A percentile compares a stretch with the other conserved stretches of the same genome.
Evolutionary conservation across 2,797 vertebrate genomes (phyloP).

Genomic region (Alcedo quadribrachys): DNA sequence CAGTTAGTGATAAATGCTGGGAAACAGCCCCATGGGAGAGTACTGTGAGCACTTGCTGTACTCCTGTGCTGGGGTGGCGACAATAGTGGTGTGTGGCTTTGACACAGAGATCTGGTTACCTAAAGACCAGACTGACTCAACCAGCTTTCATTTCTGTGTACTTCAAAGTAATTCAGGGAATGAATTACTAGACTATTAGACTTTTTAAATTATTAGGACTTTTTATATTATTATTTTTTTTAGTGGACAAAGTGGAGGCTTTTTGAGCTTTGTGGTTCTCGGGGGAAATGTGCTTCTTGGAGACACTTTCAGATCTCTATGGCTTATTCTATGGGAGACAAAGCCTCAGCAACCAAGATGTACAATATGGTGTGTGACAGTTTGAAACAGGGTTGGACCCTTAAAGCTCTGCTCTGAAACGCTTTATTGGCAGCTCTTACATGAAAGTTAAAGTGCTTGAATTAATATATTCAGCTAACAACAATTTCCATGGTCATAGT

Average conservation of each 20-base stretch:
- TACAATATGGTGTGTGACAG: neutral
- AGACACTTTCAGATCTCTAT: neutral
- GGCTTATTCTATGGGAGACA: neutral
- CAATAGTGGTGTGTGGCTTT: neutral
- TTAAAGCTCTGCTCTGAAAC: neutral
- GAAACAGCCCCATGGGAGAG: neutral
- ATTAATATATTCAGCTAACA: neutral
- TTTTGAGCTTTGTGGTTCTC: neutral
- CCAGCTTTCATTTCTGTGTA: neutral
- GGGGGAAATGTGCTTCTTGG: neutral
- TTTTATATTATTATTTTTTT: neutral
- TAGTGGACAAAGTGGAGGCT: neutral
- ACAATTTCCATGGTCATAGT: neutral
- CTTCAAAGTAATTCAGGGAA: neutral
- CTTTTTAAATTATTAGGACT: neutral
- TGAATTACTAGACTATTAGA: neutral
- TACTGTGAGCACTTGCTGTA: neutral
- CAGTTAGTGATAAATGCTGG: neutral
- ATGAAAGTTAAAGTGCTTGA: neutral
- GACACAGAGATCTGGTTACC: neutral
- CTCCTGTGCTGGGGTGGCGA: conserved; percentile 3
- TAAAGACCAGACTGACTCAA: neutral
- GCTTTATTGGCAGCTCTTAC: neutral
- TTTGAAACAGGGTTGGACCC: neutral
- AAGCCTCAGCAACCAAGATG: neutral